Base-by-base conservation (phyloP, 92 coral and sea anemone species). In the Pocillopora meandrina region DNA sequence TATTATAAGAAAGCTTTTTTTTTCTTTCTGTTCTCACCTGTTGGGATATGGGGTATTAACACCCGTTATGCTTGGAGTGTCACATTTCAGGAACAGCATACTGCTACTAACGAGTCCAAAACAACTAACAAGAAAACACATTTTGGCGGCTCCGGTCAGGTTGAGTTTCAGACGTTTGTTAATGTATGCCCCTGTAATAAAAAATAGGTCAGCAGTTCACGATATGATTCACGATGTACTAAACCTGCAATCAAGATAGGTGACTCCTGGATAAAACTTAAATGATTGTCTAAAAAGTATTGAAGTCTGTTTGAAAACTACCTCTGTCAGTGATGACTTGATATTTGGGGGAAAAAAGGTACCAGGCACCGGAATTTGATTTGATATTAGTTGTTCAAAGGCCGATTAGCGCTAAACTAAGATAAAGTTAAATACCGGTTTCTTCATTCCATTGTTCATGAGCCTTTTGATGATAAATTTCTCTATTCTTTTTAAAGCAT, bases 141-240 rank as follows among this genome's bases (percentile, higher is more conserved):
- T 93, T 88, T 88, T 91, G 63, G 98, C 95, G 35, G 95, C 93
- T 19, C 87, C 88, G 14, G 79, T 79, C 59, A 87, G 76, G 76
- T 83, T 75, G 15, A 95, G 89, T 15, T 88, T 82, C 73, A 93
- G 75, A 42, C 88, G 91, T 85, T 91, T 95, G 87, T 86, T 94
- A 21, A 95, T 90, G 89, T 93, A 95, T 0, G 98, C 92, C 47
- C 98, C 98, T 95, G 78, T 2, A 67, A 75, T 9, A 83, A 80
- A 12, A 31, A 64, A 57, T 19, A 10, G 3, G 5, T 59, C 19
- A 2, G 66, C 26, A 15, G 64, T 42, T 73, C 20, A 35, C 64
- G 6, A 56, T 33, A 35, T 68, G 16, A 2, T 2, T 65, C 15
- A 5, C 31, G 13, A 10, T 14, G 31, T 34, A 49, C 73, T 47